Base-by-base conservation (phyloP, 2,113 vertebrate species). In the Dermatemys mawii region DNA sequence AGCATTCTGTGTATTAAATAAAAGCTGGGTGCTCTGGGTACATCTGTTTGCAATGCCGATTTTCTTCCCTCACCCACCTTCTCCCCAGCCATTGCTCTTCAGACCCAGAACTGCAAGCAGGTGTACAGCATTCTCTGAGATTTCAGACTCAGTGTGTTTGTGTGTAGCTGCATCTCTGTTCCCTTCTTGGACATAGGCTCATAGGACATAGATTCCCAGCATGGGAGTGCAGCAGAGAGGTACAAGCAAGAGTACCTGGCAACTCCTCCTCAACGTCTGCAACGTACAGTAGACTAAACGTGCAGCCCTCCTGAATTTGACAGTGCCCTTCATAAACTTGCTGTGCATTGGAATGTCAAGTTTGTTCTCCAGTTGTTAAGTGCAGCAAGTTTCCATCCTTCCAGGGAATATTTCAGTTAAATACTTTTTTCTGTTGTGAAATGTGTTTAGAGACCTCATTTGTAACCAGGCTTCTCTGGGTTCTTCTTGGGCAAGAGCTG, bases 21-120 rank as follows among this genome's bases (percentile, higher is more conserved):
- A 49, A 26, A 67, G 82, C 32, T 49, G 14, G 35, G 35, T 4
- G 35, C 46, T 49, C 32, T 21, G 14, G 21, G 57, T 24, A 32
- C 29, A 35, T 46, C 29, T 26, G 24, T 41, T 16, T 24, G 80
- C 24, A 27, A 44, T 46, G 46, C 57, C 55, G 60, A 17, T 67
- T 67, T 17, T 67, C 63, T 67, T 38, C 63, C 35, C 35, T 67
- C 35, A 5, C 29, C 54, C 27, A 41, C 46, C 51, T 63, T 63
- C 32, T 63, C 60, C 60, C 29, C 50, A 81, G 21, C 8, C 49
- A 83, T 75, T 73, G 24, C 11, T 44, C 63, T 55, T 50, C 12
- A 38, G 46, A 78, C 8, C 32, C 3, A 53, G 53, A 53, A 60
- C 6, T 1, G 1, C 9, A 54, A 55, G 53, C 0, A 0, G 79